Evolutionary conservation across 2,888 invertebrate genomes (phyloP), one percentile per base, ranked within the genome.

Genomic region (Sminthurides aquaticus): DNA sequence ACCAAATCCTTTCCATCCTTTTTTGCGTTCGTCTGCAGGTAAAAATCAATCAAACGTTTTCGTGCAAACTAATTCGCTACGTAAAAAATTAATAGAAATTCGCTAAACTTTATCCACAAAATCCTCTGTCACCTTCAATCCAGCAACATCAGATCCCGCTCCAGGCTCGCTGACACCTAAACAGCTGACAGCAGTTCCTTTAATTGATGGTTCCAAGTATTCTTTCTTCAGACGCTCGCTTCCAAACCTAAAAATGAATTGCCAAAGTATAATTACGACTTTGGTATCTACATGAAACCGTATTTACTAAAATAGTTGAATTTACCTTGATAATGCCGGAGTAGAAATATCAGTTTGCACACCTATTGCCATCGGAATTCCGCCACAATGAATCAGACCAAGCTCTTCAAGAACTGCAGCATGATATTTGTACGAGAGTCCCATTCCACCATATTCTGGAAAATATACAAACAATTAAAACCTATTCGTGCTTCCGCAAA

Each of bases 361-460:
- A 3, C 27, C 55, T 22, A 59, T 49, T 1, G 57, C 67, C 64
- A 64, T 67, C 25, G 67, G 64, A 49, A 67, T 64, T 1, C 64
- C 63, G 3, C 60, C 63, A 22, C 64, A 59, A 29, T 24, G 3
- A 3, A 67, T 60, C 24, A 11, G 18, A 3, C 67, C 67, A n/a
- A 58, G 11, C 57, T 67, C 64, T 48, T 67, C 67, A 18, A 64
- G 28, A 20, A 67, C 15, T 1, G 83, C 83, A 8, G 82, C 75
- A 61, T 78, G 79, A 76, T 81, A 83, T 25, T 80, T 79, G 75
- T 80, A 84, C 75, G 82, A 81, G 65, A 83, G 75, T 1, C 82
- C 84, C 49, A 81, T 75, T 2, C 83, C 83, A 27, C 83, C 83
- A 77, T 81, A 83, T 67, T 81, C 83, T 81, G 43, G n/a, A n/a